phyloP scores from a whole-genome alignment of 1,140 invertebrate genomes.

The Pantala flavescens region DNA sequence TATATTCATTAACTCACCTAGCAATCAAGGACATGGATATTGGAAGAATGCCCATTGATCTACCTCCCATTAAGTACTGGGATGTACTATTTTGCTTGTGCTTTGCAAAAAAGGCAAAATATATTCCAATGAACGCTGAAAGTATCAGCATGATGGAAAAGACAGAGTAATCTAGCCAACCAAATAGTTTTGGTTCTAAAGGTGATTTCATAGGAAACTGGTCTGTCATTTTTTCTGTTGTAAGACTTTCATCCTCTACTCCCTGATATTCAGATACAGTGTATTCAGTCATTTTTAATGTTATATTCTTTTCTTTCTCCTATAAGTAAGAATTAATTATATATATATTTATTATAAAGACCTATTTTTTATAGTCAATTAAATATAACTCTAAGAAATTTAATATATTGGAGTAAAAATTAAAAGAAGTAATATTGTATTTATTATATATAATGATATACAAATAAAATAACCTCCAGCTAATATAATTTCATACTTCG shows the following conservation, averaged over 20 bases:
- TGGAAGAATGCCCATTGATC: conserved; percentile 33
- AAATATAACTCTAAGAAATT: no score
- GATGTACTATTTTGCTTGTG: conserved; percentile 33
- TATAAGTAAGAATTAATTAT: no score
- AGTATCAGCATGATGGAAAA: conserved; percentile 23
- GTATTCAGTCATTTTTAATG: conserved; percentile 16
- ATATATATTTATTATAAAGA: no score
- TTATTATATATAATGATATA: no score
- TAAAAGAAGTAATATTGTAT: no score
- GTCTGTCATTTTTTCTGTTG: conserved; percentile 9
- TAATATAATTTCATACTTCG: no score
- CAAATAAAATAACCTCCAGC: no score
- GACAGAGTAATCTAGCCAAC: conserved; percentile 19
- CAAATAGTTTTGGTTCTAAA: conserved; percentile 1
- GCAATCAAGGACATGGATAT: conserved; percentile 33
- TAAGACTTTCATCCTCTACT: conserved; percentile 18
- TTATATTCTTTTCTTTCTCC: background rate
- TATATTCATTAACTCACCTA: conserved; percentile 29
- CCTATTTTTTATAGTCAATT: no score
- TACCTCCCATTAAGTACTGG: conserved; percentile 37
- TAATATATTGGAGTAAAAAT: no score
- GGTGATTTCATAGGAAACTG: background rate
- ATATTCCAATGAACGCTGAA: conserved; percentile 35
- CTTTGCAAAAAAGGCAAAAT: conserved; percentile 33
- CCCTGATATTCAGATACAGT: conserved; percentile 27